phyloP scores from a whole-genome alignment of 2,797 vertebrate genomes.

The Cephalopachus bancanus region DNA sequence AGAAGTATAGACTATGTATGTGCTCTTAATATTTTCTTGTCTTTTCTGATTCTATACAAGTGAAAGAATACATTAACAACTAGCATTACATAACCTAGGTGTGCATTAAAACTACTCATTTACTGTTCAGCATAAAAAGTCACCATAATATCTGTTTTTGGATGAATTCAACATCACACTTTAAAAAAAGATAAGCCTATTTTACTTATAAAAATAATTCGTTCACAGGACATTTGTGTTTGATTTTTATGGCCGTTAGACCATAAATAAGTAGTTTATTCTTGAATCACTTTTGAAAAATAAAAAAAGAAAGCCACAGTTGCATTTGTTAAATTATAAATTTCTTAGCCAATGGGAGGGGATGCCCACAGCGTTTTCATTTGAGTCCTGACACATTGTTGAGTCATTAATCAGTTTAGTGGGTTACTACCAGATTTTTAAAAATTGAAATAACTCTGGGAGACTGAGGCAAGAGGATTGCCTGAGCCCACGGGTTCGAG shows the following conservation, averaged over 20 bases:
- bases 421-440: not conserved
- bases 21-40: constrained; percentile 10
- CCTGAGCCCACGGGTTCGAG: too few species aligned
- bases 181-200: constrained; percentile 52
- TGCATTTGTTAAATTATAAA: constrained; percentile 45
- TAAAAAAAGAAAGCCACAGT: not conserved
- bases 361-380: not conserved
- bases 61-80: constrained; percentile 48
- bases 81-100: not conserved
- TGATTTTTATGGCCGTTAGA: constrained; percentile 70
- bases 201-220: constrained; percentile 70
- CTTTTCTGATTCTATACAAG: constrained; percentile 42
- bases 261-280: constrained; percentile 49
- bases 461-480: too few species aligned
- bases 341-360: not conserved
- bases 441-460: too few species aligned
- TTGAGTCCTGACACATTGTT: not conserved
- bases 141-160: constrained; percentile 45
- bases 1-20: not conserved
- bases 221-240: constrained; percentile 46
- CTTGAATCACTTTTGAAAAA: constrained; percentile 43
- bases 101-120: constrained; percentile 33
- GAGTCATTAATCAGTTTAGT: constrained; percentile 17
- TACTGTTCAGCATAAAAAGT: constrained; percentile 59
- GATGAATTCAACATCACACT: constrained; percentile 52